Base-by-base conservation (phyloP, 2,888 invertebrate genomes). In the Pseudoips prasinana region DNA sequence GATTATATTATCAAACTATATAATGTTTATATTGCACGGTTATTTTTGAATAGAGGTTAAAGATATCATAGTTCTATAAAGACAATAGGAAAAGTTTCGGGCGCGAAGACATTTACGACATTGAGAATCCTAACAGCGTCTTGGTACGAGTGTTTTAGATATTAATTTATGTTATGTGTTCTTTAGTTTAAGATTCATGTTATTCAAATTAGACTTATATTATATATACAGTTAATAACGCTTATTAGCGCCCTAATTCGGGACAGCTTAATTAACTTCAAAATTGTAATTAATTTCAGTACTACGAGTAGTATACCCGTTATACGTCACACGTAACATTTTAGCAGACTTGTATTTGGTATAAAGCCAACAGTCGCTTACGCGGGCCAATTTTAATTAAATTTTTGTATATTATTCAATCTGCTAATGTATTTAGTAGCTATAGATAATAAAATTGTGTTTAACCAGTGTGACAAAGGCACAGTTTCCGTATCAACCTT, bases 101-200 rank as follows among this genome's bases (percentile, higher is more conserved):
- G 50, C 56, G 63, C 64, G 71, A 54, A 56, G 30, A 51, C 47
- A 58, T 52, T 54, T 53, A 55, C 54, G 64, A 65, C 66, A 57
- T 64, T 64, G 70, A 65, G 64, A 65, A 43, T 56, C 74, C 77
- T 85, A 87, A 87, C 87, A 87, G 87, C 88, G 87, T 88, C 86
- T 83, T 86, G 78, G 88, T 88, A 88, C 85, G 85, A 87, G 86
- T 86, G 87, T 64, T 56, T 77, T 81, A 79, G 73, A 60, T 75
- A 73, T 74, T 82, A 80, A 77, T 70, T 59, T 62, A 46, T 70
- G 66, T 60, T 65, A 62, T 69, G 60, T 64, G 58, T 66, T 51
- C 60, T 61, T 59, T 50, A 50, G 40, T 64, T 67, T 67, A 65
- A 58, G 29, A 50, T 58, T 70, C 64, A 59, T 73, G 70, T 70